Percentiles rank a stretch among this genome's conserved stretches.
phyloP scores from a whole-genome alignment of 2,888 invertebrate species.

The Dynastes tityus region DNA sequence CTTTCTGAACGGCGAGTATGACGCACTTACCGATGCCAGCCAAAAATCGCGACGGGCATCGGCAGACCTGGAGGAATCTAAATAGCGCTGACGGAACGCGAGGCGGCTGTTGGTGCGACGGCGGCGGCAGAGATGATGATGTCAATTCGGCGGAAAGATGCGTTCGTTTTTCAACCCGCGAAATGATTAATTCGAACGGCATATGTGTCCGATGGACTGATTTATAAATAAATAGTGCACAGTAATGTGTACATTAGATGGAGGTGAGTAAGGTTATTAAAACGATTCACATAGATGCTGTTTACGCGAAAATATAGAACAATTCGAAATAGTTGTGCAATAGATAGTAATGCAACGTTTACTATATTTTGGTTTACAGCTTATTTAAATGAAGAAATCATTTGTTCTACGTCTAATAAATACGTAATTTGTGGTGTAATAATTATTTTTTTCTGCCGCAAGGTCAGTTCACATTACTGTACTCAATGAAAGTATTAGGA shows the following conservation, averaged over 20 bases:
- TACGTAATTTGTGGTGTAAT: too few species aligned
- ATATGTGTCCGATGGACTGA: background rate
- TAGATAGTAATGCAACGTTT: too few species aligned
- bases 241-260: background rate
- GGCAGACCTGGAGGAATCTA: conserved; percentile 1
- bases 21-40: background rate
- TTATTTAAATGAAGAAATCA: too few species aligned
- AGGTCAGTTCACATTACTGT: too few species aligned
- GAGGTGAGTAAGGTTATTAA: background rate
- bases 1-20: background rate
- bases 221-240: conserved; percentile 1
- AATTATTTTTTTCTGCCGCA: too few species aligned
- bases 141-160: background rate
- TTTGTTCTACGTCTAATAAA: too few species aligned
- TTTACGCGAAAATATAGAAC: too few species aligned
- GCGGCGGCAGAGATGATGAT: background rate
- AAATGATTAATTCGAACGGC: background rate
- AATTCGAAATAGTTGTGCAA: too few species aligned
- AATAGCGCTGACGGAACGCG: background rate
- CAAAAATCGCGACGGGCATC: background rate
- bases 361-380: too few species aligned
- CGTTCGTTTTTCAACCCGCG: background rate
- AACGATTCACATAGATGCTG: too few species aligned
- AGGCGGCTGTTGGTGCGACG: too few species aligned
- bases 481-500: too few species aligned